Conservation (phyloP, 2,113 vertebrate species). For the Tor tambroides region DNA sequence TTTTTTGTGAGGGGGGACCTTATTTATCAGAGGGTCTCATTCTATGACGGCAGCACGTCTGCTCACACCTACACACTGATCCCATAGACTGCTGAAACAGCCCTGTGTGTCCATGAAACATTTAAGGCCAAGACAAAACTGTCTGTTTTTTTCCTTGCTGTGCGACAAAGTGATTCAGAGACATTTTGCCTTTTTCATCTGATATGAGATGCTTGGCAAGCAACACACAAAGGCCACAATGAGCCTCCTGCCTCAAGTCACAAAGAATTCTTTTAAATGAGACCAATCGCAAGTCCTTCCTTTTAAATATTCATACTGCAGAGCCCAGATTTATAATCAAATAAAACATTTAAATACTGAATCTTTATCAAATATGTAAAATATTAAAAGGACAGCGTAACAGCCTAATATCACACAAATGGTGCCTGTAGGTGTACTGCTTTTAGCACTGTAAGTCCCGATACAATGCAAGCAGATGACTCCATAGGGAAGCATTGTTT, state of each 20-base stretch:
- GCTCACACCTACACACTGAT: constrained; percentile 38
- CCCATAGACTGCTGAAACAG: constrained; percentile 11
- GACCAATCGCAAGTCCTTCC: background rate
- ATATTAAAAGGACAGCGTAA: background rate
- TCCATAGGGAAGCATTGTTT: constrained; percentile 26
- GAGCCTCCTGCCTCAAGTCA: constrained; percentile 60
- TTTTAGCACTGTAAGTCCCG: background rate
- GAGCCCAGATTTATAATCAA: background rate
- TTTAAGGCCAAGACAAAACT: constrained; percentile 46
- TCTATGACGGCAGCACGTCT: constrained; percentile 11
- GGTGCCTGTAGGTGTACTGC: background rate
- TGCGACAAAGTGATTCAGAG: constrained; percentile 62
- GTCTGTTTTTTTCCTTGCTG: constrained; percentile 66
- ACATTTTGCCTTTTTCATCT: constrained; percentile 63
- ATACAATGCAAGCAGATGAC: background rate
- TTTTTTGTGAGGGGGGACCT: background rate
- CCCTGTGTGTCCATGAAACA: constrained; percentile 3
- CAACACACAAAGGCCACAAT: constrained; percentile 75
- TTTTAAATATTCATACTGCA: constrained; percentile 4
- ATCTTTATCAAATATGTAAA: background rate
- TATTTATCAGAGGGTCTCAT: background rate
- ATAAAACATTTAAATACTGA: background rate
- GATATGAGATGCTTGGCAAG: constrained; percentile 56
- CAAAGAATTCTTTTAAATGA: constrained; percentile 72
- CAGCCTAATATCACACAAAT: background rate